Base-by-base conservation (phyloP, 1,140 invertebrate genomes). In the Leucophenga varia region DNA sequence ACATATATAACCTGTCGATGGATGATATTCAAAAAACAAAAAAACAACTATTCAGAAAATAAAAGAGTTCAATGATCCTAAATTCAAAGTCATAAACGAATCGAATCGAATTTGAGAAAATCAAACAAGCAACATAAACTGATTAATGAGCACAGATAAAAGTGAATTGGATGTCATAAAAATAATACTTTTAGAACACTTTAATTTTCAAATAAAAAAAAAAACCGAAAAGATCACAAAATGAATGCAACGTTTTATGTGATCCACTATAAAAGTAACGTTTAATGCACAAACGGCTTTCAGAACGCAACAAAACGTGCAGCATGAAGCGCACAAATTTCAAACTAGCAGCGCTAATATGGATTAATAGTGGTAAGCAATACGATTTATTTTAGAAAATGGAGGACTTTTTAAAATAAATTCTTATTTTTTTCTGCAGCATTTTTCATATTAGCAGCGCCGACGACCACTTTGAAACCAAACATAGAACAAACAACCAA, bases 201-300 rank as follows among this genome's bases (percentile, higher is more conserved):
- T n/a, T n/a, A n/a, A n/a, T n/a, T n/a, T n/a, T n/a, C n/a, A n/a
- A n/a, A n/a, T n/a, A n/a, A n/a, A n/a, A n/a, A n/a, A n/a, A n/a
- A 52, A 64, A 54, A 60, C 47, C 20, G 47, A 43, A 61, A 57
- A 57, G 59, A 59, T 35, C 22, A 25, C 22, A 5, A 25, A 25
- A 6, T 45, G 58, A 31, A 19, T 54, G 52, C 52, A 52, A 34
- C 49, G 55, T n/a, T n/a, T n/a, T n/a, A n/a, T n/a, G n/a, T n/a
- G n/a, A n/a, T n/a, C n/a, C 22, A 10, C 45, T 65, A 65, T 65
- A 65, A 67, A 65, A 65, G 61, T 50, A 37, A 21, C 28, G 10
- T 38, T 21, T 40, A 36, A 43, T 49, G 50, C 52, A 36, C 16
- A 36, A 35, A 28, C 35, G 22, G 35, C 18, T 25, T 36, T 49